Conservation (phyloP, 2,113 vertebrate genomes). For the Mesocricetus auratus region DNA sequence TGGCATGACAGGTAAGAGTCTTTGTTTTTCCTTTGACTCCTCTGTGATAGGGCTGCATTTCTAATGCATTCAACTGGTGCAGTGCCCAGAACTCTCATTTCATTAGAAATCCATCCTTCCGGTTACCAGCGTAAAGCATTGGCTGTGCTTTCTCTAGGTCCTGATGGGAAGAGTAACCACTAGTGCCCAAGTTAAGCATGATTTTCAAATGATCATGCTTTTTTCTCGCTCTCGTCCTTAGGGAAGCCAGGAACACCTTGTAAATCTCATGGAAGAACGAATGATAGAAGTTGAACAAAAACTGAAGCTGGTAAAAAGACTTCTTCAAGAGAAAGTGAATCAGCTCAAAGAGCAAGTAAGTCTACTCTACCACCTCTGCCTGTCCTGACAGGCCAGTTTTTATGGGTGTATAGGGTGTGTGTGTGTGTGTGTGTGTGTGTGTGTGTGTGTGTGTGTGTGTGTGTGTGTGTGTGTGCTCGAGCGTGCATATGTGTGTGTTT, state of each 20-base stretch:
- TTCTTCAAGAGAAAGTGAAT: slow-evolving; percentile 95
- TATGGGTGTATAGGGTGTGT: too few species aligned
- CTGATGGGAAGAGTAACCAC: not conserved
- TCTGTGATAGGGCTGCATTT: slow-evolving; percentile 47
- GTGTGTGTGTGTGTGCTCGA: not conserved
- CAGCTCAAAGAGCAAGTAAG: slow-evolving; percentile 97
- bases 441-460: too few species aligned
- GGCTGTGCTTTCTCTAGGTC: not conserved
- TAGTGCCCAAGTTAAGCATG: not conserved
- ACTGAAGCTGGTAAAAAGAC: slow-evolving; percentile 93
- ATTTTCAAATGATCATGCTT: slow-evolving; percentile 57
- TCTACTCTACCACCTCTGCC: not conserved
- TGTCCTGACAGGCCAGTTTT: not conserved
- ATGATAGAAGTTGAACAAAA: slow-evolving; percentile 96
- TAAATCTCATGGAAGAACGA: slow-evolving; percentile 93
- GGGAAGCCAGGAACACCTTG: slow-evolving; percentile 89
- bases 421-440: not conserved
- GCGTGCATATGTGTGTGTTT: too few species aligned
- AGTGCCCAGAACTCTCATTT: slow-evolving; percentile 33
- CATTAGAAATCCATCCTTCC: slow-evolving; percentile 60
- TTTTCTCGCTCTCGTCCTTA: slow-evolving; percentile 80
- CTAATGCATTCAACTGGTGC: not conserved
- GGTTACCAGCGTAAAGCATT: slow-evolving; percentile 10
- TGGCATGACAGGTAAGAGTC: slow-evolving; percentile 74
- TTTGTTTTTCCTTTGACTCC: slow-evolving; percentile 53